These are phyloP conservation scores for Gnathonemus echidnorhynchus DNA, from an alignment of 2,113 vertebrate genomes.

Conservation along the genomic window DNA sequence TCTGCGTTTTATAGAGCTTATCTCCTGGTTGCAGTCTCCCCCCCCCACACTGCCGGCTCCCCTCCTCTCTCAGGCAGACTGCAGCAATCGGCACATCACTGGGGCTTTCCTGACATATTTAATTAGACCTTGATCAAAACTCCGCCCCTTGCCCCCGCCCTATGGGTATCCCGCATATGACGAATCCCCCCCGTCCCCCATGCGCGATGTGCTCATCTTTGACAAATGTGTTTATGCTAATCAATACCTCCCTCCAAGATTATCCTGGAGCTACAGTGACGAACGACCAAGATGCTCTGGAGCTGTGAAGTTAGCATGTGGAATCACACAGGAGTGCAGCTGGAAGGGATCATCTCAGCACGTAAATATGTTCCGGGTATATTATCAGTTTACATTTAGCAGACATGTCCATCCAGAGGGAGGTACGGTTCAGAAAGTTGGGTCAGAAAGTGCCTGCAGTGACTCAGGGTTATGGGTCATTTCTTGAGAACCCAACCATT, in stretches of 20 bases:
- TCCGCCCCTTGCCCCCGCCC: not conserved
- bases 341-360: not conserved
- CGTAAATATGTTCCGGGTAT: not conserved
- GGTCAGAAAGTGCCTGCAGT: not conserved
- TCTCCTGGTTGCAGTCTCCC: not conserved
- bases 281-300: constrained; percentile 17
- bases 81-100: not conserved
- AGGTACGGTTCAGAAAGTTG: too few species aligned
- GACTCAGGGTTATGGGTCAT: not conserved
- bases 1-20: not conserved
- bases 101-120: not conserved
- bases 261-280: not conserved
- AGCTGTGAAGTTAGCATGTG: not conserved
- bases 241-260: not conserved
- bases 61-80: not conserved
- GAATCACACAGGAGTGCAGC: not conserved
- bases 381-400: not conserved
- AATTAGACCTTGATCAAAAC: not conserved
- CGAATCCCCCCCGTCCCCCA: not conserved
- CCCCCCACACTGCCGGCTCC: not conserved
- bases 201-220: not conserved
- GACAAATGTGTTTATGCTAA: constrained; percentile 1
- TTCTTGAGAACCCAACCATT: not conserved
- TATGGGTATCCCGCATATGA: not conserved
- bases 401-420: not conserved